phyloP scores from a whole-genome alignment of 2,113 vertebrate species.

The Apeltes quadracus region DNA sequence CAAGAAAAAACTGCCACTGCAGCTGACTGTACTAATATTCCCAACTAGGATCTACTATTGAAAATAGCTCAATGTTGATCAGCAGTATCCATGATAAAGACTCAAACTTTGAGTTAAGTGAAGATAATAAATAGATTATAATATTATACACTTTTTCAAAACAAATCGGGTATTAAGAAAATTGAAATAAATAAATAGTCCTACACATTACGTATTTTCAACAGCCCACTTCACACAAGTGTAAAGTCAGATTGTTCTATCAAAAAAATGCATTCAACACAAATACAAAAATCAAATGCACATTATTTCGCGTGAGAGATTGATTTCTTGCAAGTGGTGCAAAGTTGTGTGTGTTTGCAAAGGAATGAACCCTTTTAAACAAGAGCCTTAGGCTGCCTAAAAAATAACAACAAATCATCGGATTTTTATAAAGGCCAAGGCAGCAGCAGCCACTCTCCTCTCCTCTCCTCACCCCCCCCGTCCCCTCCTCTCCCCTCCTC shows the following conservation, averaged over 20 bases:
- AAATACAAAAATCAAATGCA: no score
- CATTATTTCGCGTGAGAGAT: no score
- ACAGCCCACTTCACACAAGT: not conserved
- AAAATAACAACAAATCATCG: constrained; percentile 19
- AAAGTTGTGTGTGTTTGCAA: not conserved
- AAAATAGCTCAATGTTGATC: constrained; percentile 13
- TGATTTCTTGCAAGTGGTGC: not conserved
- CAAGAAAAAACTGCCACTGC: constrained; percentile 33
- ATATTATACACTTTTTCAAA: not conserved
- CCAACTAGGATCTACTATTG: constrained; percentile 13
- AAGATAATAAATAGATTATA: not conserved
- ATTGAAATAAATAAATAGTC: not conserved
- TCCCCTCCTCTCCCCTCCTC: constrained; percentile 21
- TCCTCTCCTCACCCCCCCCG: constrained; percentile 28
- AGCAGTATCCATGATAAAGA: constrained; percentile 1
- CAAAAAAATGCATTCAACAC: not conserved
- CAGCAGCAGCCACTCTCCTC: constrained; percentile 25
- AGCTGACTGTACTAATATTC: constrained; percentile 27
- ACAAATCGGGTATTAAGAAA: not conserved
- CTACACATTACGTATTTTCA: not conserved
- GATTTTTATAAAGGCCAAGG: constrained; percentile 61
- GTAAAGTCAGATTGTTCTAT: not conserved
- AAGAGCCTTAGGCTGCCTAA: not conserved
- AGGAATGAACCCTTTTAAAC: not conserved
- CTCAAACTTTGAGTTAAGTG: not conserved